These are phyloP conservation scores for Naso thynnoides DNA, from an alignment of 2,797 vertebrate genomes.

Conservation along the genomic window DNA sequence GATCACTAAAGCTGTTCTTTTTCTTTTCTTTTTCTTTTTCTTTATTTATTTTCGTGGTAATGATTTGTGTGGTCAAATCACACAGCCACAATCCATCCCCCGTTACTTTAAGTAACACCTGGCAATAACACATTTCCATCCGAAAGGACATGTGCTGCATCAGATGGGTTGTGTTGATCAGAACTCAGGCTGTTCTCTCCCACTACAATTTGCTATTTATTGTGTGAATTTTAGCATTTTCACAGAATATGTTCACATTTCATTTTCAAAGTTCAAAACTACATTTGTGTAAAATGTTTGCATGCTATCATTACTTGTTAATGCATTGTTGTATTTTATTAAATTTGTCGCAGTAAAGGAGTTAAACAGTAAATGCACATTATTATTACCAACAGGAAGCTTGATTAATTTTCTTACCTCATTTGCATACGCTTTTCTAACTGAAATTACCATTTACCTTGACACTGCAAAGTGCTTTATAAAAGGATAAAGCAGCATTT, in stretches of 20 bases:
- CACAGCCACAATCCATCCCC: not conserved
- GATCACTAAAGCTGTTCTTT: not conserved
- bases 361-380: not conserved
- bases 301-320: not conserved
- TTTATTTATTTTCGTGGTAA: too few relatives aligned
- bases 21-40: not conserved
- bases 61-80: slow-evolving; percentile 20
- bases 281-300: not conserved
- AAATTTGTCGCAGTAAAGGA: not conserved
- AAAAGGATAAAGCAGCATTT: slow-evolving; percentile 14
- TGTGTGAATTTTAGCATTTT: not conserved
- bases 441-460: not conserved
- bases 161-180: slow-evolving; percentile 18
- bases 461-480: slow-evolving; percentile 11
- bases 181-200: not conserved
- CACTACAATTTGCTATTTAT: not conserved
- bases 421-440: not conserved
- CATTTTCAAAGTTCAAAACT: not conserved
- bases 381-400: not conserved
- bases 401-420: not conserved
- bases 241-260: not conserved
- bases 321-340: not conserved
- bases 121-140: slow-evolving; percentile 23
- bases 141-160: slow-evolving; percentile 24
- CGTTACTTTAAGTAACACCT: slow-evolving; percentile 17